Percentiles rank a stretch among this genome's conserved stretches.
phyloP scores from a whole-genome alignment of 2,888 invertebrate species.

The Leptopilina syphax region DNA sequence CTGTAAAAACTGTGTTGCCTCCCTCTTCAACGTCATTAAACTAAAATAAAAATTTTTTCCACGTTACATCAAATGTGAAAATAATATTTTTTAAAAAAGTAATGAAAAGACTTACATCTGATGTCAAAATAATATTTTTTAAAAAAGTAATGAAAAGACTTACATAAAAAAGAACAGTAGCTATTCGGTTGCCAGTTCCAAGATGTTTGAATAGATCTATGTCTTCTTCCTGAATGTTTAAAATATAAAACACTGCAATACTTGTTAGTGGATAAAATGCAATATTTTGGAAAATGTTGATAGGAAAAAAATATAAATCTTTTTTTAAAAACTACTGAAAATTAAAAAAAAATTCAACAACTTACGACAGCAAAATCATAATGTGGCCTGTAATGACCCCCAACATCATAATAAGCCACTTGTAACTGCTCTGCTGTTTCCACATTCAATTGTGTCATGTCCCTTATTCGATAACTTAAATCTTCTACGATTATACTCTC shows the following conservation, averaged over 20 bases:
- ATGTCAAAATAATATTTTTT: no score
- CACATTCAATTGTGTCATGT: background rate
- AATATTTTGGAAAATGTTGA: no score
- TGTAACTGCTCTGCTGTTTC: background rate
- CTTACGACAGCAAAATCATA: slow-evolving; percentile 1
- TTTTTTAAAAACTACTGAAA: no score
- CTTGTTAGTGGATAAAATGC: no score
- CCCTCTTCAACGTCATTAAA: background rate
- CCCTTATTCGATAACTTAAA: background rate
- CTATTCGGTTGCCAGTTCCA: background rate
- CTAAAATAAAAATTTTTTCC: background rate
- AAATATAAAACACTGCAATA: no score
- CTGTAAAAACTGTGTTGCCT: background rate
- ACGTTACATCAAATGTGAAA: no score
- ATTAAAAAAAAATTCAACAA: background rate
- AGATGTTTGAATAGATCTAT: background rate
- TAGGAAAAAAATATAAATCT: background rate
- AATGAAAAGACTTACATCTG: background rate
- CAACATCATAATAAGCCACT: background rate
- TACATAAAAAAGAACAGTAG: background rate
- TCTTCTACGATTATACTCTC: background rate
- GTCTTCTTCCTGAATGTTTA: background rate
- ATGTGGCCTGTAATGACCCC: background rate
- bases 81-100: no score
- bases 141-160: background rate